Percentiles rank a stretch among this genome's conserved stretches.
These are phyloP conservation scores for Cataglyphis livida DNA, from an alignment of 2,888 invertebrate species.

Conservation along the genomic window DNA sequence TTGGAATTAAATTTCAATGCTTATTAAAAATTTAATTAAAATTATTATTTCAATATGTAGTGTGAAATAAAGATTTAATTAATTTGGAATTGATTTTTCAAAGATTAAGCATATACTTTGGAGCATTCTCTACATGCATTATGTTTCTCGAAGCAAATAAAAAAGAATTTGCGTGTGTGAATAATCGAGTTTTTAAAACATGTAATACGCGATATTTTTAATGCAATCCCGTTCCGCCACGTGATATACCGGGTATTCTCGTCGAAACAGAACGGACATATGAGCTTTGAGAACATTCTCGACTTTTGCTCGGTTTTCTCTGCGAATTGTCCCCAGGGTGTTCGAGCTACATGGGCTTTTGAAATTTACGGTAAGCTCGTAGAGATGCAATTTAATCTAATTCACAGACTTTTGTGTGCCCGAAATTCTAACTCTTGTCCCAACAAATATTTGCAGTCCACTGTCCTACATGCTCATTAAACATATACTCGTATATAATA, in stretches of 20 bases:
- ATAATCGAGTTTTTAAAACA: background rate
- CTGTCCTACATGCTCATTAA: conserved; percentile 13
- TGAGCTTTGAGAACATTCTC: conserved; percentile 92
- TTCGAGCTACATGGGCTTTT: conserved; percentile 93
- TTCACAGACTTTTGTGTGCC: background rate
- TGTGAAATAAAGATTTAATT: background rate
- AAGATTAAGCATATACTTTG: background rate
- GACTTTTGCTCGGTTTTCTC: conserved; percentile 93
- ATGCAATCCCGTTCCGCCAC: conserved; percentile 91
- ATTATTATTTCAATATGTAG: background rate
- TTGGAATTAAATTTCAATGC: background rate
- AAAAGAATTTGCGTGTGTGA: background rate
- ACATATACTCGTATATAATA: background rate
- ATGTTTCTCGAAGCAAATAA: background rate
- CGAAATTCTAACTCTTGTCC: conserved; percentile 32
- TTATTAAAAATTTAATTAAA: conserved; percentile 2
- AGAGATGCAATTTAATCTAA: conserved; percentile 44
- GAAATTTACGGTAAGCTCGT: conserved; percentile 89
- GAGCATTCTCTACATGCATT: background rate
- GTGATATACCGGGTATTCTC: conserved; percentile 92
- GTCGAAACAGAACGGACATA: conserved; percentile 88
- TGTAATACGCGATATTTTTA: conserved; percentile 83
- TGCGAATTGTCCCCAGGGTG: conserved; percentile 89
- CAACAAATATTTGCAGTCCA: conserved; percentile 32
- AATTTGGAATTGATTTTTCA: background rate